Conservation (phyloP, 1,140 invertebrate species). For the Dendrolimus kikuchii region DNA sequence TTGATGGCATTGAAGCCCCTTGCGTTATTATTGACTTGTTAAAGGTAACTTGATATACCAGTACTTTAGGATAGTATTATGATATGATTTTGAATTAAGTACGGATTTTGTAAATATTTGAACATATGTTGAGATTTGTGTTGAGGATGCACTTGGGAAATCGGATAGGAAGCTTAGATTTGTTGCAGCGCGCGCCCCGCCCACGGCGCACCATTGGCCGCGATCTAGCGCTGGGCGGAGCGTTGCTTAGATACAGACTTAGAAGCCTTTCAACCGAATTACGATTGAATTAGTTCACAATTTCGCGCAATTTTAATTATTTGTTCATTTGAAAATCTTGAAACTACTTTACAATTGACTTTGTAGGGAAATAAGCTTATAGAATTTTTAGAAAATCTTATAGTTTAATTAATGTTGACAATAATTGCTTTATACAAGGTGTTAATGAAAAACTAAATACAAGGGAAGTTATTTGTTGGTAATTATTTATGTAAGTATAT, state of each 20-base stretch:
- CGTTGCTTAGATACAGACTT: constrained; percentile 56
- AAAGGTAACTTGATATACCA: constrained; percentile 29
- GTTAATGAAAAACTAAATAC: too few species aligned
- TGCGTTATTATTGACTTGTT: constrained; percentile 24
- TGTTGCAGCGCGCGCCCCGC: constrained; percentile 43
- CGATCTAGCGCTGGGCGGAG: constrained; percentile 50
- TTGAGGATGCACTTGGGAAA: background rate
- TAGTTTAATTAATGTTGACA: too few species aligned
- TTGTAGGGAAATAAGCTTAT: too few species aligned
- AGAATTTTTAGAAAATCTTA: too few species aligned
- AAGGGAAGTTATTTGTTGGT: too few species aligned
- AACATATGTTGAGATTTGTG: constrained; percentile 3
- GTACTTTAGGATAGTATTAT: constrained; percentile 10
- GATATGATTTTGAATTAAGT: background rate
- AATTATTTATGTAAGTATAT: too few species aligned
- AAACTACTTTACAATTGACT: too few species aligned
- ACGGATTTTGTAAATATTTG: background rate
- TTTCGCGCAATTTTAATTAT: too few species aligned
- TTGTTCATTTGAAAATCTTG: too few species aligned
- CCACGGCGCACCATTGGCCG: constrained; percentile 51
- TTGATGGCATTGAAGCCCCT: constrained; percentile 41
- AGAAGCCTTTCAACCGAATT: constrained; percentile 33
- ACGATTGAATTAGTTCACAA: background rate
- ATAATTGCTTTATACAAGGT: too few species aligned
- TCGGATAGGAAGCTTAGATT: constrained; percentile 38